phyloP scores from a whole-genome alignment of 2,113 vertebrate genomes.

The Gambusia holbrooki region DNA sequence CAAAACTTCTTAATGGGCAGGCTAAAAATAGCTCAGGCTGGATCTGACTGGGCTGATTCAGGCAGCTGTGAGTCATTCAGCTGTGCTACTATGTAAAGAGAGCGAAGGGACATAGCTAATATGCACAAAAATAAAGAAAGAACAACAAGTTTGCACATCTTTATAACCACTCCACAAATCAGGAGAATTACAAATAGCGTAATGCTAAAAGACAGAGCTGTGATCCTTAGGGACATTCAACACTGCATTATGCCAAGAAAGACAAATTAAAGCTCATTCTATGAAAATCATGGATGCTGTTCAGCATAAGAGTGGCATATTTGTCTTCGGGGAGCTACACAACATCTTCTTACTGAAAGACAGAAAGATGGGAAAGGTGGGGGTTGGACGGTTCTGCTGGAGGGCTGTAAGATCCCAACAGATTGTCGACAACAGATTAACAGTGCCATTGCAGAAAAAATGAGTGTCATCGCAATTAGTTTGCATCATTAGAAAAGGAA shows the following conservation, averaged over 20 bases:
- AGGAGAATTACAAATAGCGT: constrained; percentile 17
- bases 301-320: background rate
- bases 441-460: constrained; percentile 39
- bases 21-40: constrained; percentile 77
- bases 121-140: constrained; percentile 26
- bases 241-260: constrained; percentile 14
- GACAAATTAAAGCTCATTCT: constrained; percentile 18
- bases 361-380: background rate
- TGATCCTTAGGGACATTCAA: constrained; percentile 22
- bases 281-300: constrained; percentile 14
- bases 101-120: constrained; percentile 51
- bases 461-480: constrained; percentile 43
- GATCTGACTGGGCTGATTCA: constrained; percentile 75
- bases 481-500: constrained; percentile 65
- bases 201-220: background rate
- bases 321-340: background rate
- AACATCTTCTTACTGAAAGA: background rate
- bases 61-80: constrained; percentile 78
- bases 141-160: constrained; percentile 50
- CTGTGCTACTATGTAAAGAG: constrained; percentile 55
- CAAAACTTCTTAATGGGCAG: constrained; percentile 79
- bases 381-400: constrained; percentile 1
- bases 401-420: constrained; percentile 32
- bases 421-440: constrained; percentile 50
- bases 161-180: constrained; percentile 35